Conservation (phyloP, 2,113 vertebrate genomes). For the Dinomys branickii region DNA sequence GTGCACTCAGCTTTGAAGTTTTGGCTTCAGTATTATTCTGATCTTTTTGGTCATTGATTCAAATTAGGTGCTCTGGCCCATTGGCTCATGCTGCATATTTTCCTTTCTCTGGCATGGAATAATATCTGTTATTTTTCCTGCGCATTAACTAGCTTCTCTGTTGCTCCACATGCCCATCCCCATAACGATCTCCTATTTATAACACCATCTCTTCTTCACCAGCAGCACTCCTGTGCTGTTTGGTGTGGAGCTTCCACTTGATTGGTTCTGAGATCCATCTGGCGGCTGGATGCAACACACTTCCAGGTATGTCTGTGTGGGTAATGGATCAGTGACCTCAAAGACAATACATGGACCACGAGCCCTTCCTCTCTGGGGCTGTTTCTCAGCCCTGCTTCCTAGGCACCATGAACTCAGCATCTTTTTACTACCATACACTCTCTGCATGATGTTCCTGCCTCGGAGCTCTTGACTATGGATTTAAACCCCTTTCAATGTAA, state of each 20-base stretch:
- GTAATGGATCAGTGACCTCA: neutral
- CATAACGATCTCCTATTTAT: neutral
- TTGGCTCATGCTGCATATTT: neutral
- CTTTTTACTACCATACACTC: neutral
- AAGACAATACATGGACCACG: neutral
- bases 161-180: neutral
- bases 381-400: neutral
- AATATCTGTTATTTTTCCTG: neutral
- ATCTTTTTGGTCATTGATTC: neutral
- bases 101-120: neutral
- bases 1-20: neutral
- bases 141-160: neutral
- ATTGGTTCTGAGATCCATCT: neutral
- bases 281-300: neutral
- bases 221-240: fast-evolving
- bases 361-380: neutral
- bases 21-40: neutral
- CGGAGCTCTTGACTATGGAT: neutral
- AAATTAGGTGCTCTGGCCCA: too few species aligned
- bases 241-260: neutral
- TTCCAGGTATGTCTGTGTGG: neutral
- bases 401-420: neutral
- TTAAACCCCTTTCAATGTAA: neutral
- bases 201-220: neutral
- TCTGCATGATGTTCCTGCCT: neutral